Conservation (phyloP, 2,113 vertebrate species). For the Tetrao urogallus region DNA sequence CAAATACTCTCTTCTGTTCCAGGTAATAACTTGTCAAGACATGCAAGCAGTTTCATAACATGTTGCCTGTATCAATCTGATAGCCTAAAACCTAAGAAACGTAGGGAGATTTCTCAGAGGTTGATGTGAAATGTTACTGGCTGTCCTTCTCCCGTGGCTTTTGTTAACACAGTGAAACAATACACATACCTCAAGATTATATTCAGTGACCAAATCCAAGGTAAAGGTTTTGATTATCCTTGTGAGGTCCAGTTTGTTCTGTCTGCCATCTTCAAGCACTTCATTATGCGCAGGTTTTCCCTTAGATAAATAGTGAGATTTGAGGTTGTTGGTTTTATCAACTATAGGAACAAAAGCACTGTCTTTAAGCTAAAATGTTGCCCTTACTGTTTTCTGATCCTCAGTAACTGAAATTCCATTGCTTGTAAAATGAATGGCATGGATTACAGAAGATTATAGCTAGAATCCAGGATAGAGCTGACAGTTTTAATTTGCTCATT, state of each 20-base stretch:
- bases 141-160: neutral
- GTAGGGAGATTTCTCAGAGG: neutral
- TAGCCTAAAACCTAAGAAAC: neutral
- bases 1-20: too few species aligned
- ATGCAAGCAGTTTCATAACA: neutral
- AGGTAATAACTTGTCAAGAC: too few species aligned
- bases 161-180: neutral
- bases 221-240: slow-evolving; percentile 79
- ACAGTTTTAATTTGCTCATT: slow-evolving; percentile 6
- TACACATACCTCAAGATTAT: slow-evolving; percentile 77
- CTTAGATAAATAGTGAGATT: slow-evolving; percentile 53
- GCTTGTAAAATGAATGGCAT: neutral
- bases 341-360: neutral
- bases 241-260: slow-evolving; percentile 60
- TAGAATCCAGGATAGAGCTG: slow-evolving; percentile 3
- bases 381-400: neutral
- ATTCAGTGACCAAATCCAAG: slow-evolving; percentile 82
- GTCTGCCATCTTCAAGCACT: slow-evolving; percentile 66
- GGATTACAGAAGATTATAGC: neutral
- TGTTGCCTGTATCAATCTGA: neutral
- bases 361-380: neutral
- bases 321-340: neutral
- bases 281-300: slow-evolving; percentile 73
- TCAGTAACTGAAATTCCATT: neutral
- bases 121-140: neutral